Evolutionary conservation across 2,888 invertebrate species (phyloP).

Genomic region (Xanthorhoe designata): DNA sequence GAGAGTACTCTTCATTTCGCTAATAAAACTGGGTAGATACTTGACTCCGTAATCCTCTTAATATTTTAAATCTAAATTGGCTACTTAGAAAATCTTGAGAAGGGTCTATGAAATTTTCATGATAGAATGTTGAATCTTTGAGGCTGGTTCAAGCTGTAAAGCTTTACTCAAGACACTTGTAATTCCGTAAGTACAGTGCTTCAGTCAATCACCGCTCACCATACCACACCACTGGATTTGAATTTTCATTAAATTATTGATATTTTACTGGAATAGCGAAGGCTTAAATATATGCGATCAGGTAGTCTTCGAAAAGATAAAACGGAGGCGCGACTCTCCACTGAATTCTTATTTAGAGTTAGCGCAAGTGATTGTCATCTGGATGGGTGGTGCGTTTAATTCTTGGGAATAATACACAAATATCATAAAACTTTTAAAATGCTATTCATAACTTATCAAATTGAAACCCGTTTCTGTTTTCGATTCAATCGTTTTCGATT

Average conservation of each 20-base stretch:
- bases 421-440: background rate
- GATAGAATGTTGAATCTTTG: constrained; percentile 35
- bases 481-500: constrained; percentile 29
- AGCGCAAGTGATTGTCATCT: no score
- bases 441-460: background rate
- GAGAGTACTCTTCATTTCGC: constrained; percentile 21
- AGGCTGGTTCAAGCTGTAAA: constrained; percentile 23
- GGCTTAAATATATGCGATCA: no score
- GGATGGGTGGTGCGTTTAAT: no score
- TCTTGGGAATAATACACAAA: no score
- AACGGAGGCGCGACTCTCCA: no score
- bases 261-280: background rate
- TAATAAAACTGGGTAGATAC: constrained; percentile 32
- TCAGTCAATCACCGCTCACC: constrained; percentile 16
- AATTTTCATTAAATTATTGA: background rate
- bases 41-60: constrained; percentile 35
- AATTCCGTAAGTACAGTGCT: constrained; percentile 19
- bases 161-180: constrained; percentile 25
- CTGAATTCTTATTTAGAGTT: no score
- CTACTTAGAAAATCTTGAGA: constrained; percentile 38
- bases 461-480: background rate
- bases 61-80: constrained; percentile 43
- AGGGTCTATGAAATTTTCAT: constrained; percentile 40
- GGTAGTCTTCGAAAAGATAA: no score
- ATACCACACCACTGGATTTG: background rate